Base-by-base conservation (phyloP, 2,113 vertebrate species). In the Coryphaenoides rupestris region DNA sequence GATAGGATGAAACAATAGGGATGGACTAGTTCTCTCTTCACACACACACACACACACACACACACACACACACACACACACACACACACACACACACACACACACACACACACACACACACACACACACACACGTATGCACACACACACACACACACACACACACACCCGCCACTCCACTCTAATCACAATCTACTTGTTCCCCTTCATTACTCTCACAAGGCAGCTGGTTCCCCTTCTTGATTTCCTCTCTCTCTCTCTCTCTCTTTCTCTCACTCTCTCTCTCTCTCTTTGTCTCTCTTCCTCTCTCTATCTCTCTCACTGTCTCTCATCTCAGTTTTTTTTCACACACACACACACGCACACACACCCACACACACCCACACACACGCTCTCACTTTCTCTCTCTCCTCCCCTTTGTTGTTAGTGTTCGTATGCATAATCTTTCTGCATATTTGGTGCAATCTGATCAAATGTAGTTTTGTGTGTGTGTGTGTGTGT, bases 101-200 rank as follows among this genome's bases (percentile, higher is more conserved):
- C 55, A 23, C 55, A 23, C 55, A 23, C 55, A 23, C 55, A 23
- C 55, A 24, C 55, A 23, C 55, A 23, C 55, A 33, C 26, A 40
- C 58, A 59, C 58, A 59, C 26, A 60, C 49, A 63, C 60, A 62
- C 60, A 62, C 60, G 53, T 23, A 62, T 49, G 28, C 49, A 62
- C 23, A 53, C 49, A 28, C 47, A 19, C 60, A 52, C 60, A 62
- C 60, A 40, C 54, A 21, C 26, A 2, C 19, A 21, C 22, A 45
- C 33, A 65, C 58, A 63, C 54, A 66, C 46, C 47, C 23, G 14
- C 53, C 23, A 40, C 70, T 73, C 68, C 79, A 71, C 72, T 78
- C 65, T 71, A 86, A 88, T 87, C 88, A 88, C 69, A 72, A 66
- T 61, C 21, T 24, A 63, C 78, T 81, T 85, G 82, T 88, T 87